Conservation (phyloP, 2,113 vertebrate species). For the Taurulus bubalis region DNA sequence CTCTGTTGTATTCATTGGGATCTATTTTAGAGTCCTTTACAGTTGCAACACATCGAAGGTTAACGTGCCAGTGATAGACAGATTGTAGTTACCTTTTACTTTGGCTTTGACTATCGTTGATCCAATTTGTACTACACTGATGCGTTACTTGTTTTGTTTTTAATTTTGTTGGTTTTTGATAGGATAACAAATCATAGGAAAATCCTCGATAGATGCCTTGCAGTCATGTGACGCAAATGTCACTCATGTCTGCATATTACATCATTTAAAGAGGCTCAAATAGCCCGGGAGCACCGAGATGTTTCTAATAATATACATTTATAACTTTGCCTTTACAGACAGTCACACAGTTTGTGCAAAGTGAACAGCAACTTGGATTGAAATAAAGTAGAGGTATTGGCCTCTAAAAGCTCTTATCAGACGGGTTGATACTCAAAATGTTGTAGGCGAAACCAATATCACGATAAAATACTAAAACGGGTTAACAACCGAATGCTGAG, state of each 20-base stretch:
- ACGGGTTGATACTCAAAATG: no score
- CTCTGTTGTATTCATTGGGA: constrained; percentile 16
- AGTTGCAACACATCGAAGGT: not conserved
- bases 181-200: not conserved
- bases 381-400: no score
- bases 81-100: not conserved
- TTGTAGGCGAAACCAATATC: no score
- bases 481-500: no score
- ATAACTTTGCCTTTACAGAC: no score
- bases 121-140: not conserved
- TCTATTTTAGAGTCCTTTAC: constrained; percentile 25
- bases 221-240: not conserved
- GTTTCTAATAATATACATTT: no score
- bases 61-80: not conserved
- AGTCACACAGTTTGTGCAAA: no score
- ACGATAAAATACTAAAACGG: no score
- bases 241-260: not conserved
- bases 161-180: not conserved
- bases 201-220: not conserved
- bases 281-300: no score
- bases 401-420: no score
- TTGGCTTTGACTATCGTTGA: not conserved
- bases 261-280: not conserved
- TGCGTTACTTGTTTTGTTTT: not conserved
- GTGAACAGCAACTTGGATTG: no score